Percentiles rank a stretch among this genome's conserved stretches.
These are phyloP conservation scores for Leucophenga varia DNA, from an alignment of 1,140 invertebrate genomes.

Conservation along the genomic window DNA sequence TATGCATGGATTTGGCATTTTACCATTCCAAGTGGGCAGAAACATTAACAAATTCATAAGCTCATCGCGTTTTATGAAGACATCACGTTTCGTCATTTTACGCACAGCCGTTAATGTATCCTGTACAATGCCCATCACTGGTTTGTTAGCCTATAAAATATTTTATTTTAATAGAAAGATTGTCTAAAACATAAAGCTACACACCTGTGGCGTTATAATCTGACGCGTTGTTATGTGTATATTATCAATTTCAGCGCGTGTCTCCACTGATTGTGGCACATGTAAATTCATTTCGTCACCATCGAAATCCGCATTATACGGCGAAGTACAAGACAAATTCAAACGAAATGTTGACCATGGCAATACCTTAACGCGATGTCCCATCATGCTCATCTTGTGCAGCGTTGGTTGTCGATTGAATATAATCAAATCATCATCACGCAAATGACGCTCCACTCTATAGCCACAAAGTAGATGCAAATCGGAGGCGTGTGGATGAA, in stretches of 20 bases:
- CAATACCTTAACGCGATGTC: conserved; percentile 92
- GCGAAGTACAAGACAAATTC: conserved; percentile 89
- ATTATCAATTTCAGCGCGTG: conserved; percentile 94
- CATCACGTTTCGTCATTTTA: conserved; percentile 98
- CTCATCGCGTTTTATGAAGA: conserved; percentile 93
- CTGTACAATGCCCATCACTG: conserved; percentile 99
- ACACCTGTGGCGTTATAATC: conserved; percentile 95
- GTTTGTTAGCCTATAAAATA: conserved; percentile 82
- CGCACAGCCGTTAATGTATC: conserved; percentile 95
- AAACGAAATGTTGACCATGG: conserved; percentile 97
- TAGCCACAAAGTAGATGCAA: conserved; percentile 98
- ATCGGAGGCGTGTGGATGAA: conserved; percentile 96
- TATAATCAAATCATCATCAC: conserved; percentile 95
- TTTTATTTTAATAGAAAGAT: background rate
- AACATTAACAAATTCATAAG: conserved; percentile 99
- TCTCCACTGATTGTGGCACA: conserved; percentile 98
- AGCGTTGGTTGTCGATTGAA: conserved; percentile 98
- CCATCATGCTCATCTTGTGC: conserved; percentile 99
- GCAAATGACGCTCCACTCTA: conserved; percentile 93
- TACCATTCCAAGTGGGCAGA: conserved; percentile 96
- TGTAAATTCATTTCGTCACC: conserved; percentile 99
- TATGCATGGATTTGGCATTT: conserved; percentile 95
- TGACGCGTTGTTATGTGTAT: conserved; percentile 93
- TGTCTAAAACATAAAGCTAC: conserved; percentile 12
- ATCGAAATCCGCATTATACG: conserved; percentile 99